phyloP scores from a whole-genome alignment of 2,888 invertebrate genomes.

The Sinentomon sp. region DNA sequence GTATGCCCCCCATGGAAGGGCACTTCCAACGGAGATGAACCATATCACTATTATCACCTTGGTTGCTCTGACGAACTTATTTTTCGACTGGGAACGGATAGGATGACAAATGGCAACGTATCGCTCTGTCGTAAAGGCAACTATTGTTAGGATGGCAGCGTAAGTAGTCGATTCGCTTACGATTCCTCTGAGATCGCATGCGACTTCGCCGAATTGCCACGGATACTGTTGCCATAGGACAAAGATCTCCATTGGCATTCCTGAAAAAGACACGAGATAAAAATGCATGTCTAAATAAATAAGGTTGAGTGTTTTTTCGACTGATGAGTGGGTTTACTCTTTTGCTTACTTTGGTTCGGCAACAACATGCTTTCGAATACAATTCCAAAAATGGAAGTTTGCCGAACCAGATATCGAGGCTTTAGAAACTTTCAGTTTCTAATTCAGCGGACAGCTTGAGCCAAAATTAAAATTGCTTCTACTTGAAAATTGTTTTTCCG shows the following conservation, averaged over 20 bases:
- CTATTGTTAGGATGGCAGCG: constrained; percentile 24
- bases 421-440: too few species aligned
- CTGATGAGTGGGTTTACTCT: too few species aligned
- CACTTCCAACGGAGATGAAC: constrained; percentile 21
- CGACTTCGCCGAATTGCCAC: constrained; percentile 21
- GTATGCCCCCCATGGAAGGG: constrained; percentile 20
- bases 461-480: too few species aligned
- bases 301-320: too few species aligned
- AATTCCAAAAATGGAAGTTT: too few species aligned
- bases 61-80: constrained; percentile 18
- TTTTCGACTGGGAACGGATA: constrained; percentile 18
- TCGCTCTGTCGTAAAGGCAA: constrained; percentile 22
- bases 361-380: too few species aligned
- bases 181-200: constrained; percentile 23
- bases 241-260: constrained; percentile 23
- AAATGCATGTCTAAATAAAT: too few species aligned
- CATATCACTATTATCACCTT: constrained; percentile 23
- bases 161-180: constrained; percentile 24
- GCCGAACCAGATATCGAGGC: too few species aligned
- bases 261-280: too few species aligned
- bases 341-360: too few species aligned
- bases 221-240: constrained; percentile 24
- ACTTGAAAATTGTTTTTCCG: too few species aligned
- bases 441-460: too few species aligned
- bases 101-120: constrained; percentile 25